Percentiles rank a stretch among this genome's conserved stretches.
Conservation (phyloP, 2,888 invertebrate species). For the Campoplex nolae region DNA sequence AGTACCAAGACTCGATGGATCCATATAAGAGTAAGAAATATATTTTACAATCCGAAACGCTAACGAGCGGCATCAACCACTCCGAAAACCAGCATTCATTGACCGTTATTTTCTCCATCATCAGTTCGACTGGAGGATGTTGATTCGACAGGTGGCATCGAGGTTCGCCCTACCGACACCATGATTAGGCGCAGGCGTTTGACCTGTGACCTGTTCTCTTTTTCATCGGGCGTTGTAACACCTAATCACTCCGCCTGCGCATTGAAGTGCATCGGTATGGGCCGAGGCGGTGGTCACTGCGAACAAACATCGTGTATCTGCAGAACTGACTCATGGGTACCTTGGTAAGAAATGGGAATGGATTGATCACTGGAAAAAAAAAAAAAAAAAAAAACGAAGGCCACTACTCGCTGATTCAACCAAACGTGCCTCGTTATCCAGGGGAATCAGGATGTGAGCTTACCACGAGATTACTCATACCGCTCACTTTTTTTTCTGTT, state of each 20-base stretch:
- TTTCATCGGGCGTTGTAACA: conserved; percentile 33
- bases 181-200: conserved; percentile 40
- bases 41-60: not conserved
- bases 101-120: not conserved
- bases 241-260: conserved; percentile 57
- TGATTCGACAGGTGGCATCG: conserved; percentile 40
- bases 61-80: not conserved
- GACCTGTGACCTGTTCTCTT: conserved; percentile 54
- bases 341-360: conserved; percentile 12
- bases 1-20: conserved; percentile 17
- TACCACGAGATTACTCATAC: not conserved
- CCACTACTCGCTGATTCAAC: not conserved
- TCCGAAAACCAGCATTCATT: not conserved
- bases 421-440: not conserved
- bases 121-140: conserved; percentile 53
- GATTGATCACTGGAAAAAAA: not conserved
- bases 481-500: not conserved
- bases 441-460: too few species aligned
- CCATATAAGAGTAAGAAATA: conserved; percentile 12
- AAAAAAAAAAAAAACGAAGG: not conserved
- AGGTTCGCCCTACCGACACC: not conserved
- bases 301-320: conserved; percentile 40
- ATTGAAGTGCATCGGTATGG: conserved; percentile 42
- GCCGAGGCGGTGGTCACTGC: conserved; percentile 52
- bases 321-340: conserved; percentile 42